Percentiles rank a stretch among this genome's conserved stretches.
These are phyloP conservation scores for Metopia argyrocephala DNA, from an alignment of 2,888 invertebrate genomes.

Conservation along the genomic window DNA sequence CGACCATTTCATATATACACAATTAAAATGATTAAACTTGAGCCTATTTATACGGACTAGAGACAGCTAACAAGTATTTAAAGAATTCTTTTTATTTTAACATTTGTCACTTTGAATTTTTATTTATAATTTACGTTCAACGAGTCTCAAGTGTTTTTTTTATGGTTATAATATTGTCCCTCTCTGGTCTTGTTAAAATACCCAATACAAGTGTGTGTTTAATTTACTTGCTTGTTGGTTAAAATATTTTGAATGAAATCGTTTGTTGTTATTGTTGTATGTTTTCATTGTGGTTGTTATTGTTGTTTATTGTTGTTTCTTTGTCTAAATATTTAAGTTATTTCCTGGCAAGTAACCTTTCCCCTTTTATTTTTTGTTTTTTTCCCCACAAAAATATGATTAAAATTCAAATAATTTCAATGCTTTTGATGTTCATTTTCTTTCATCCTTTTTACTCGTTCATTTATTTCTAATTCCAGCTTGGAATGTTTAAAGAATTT, in stretches of 20 bases:
- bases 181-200: constrained; percentile 7
- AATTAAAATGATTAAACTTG: no score
- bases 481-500: neutral
- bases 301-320: constrained; percentile 20
- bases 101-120: fast-evolving
- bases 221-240: constrained; percentile 3
- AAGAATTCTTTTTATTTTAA: no score
- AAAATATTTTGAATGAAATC: constrained; percentile 4
- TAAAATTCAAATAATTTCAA: constrained; percentile 35
- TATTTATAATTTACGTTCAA: neutral
- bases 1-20: no score
- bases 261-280: neutral
- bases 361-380: no score
- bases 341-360: neutral
- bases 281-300: neutral
- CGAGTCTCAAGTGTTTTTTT: neutral
- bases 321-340: constrained; percentile 42
- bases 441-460: neutral
- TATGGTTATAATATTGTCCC: neutral
- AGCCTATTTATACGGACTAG: no score
- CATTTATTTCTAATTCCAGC: neutral
- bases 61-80: no score
- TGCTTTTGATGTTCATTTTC: constrained; percentile 18
- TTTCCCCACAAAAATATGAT: constrained; percentile 4
- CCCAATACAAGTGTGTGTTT: neutral